A percentile compares a stretch with the other conserved stretches of the same genome.
Evolutionary conservation across 92 coral and sea anemone species (phyloP).

Genomic region (Palythoa caribaeorum): DNA sequence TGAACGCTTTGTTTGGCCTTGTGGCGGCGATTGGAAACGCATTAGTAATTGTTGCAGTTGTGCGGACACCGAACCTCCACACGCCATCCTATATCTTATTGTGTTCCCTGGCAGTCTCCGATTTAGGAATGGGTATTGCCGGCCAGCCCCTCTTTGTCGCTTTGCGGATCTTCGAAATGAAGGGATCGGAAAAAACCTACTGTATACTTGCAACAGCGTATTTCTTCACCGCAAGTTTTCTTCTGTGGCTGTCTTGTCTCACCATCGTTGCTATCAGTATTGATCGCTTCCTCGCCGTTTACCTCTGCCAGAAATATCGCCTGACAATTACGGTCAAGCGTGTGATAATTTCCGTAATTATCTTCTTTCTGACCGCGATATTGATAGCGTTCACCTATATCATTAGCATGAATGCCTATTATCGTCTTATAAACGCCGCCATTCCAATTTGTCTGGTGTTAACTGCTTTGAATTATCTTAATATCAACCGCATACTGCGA

Average conservation of each 20-base stretch:
- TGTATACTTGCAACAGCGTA: not conserved
- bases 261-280: constrained; percentile 13
- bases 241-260: constrained; percentile 9
- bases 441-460: constrained; percentile 9
- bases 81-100: not conserved
- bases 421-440: constrained; percentile 3
- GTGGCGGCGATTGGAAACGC: not conserved
- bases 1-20: not conserved
- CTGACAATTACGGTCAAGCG: not conserved
- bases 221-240: not conserved
- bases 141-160: constrained; percentile 17
- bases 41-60: not conserved
- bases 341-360: not conserved
- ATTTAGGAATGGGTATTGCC: not conserved
- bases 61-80: constrained; percentile 5
- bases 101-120: constrained; percentile 7
- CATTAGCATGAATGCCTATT: not conserved
- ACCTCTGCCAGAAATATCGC: not conserved
- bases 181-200: not conserved
- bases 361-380: not conserved
- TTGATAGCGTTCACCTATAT: constrained; percentile 5
- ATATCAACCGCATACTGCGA: not conserved
- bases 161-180: constrained; percentile 10
- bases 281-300: constrained; percentile 27
- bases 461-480: not conserved